phyloP scores from a whole-genome alignment of 2,888 invertebrate species.

The Conchocele bisecta region DNA sequence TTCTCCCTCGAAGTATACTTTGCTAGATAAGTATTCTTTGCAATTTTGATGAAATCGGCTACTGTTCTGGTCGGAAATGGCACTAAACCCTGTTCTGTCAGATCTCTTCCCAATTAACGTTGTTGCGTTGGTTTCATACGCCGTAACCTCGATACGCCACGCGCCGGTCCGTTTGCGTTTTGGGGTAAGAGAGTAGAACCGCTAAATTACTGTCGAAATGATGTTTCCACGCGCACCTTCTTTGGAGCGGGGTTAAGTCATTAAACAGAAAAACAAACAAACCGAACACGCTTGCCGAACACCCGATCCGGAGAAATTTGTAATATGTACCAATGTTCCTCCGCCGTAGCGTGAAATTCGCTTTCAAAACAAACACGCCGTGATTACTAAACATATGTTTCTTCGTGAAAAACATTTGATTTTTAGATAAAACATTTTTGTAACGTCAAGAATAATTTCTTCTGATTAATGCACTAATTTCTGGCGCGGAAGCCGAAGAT shows the following conservation, averaged over 20 bases:
- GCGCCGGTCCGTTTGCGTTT: no score
- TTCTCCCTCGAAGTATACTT: no score
- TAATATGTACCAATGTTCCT: not conserved
- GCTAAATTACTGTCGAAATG: slow-evolving; percentile 9
- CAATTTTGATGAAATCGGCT: no score
- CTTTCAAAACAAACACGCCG: slow-evolving; percentile 33
- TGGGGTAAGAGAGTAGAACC: no score
- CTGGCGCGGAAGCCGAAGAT: no score
- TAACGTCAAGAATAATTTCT: slow-evolving; percentile 44
- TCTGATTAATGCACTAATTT: slow-evolving; percentile 14
- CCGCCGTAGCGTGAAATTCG: slow-evolving; percentile 16
- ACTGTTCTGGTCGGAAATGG: no score
- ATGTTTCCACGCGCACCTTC: slow-evolving; percentile 14
- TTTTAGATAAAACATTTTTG: slow-evolving; percentile 44
- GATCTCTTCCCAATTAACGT: no score
- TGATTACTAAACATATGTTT: slow-evolving; percentile 48
- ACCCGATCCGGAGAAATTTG: not conserved
- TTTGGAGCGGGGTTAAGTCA: slow-evolving; percentile 21
- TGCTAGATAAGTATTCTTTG: no score
- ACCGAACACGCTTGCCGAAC: not conserved
- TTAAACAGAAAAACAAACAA: slow-evolving; percentile 38
- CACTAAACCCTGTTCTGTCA: no score
- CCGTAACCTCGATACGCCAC: no score
- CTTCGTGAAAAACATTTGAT: slow-evolving; percentile 21
- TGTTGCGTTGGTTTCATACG: no score